Conservation (phyloP, 2,888 invertebrate genomes). For the Microchrysa polita region DNA sequence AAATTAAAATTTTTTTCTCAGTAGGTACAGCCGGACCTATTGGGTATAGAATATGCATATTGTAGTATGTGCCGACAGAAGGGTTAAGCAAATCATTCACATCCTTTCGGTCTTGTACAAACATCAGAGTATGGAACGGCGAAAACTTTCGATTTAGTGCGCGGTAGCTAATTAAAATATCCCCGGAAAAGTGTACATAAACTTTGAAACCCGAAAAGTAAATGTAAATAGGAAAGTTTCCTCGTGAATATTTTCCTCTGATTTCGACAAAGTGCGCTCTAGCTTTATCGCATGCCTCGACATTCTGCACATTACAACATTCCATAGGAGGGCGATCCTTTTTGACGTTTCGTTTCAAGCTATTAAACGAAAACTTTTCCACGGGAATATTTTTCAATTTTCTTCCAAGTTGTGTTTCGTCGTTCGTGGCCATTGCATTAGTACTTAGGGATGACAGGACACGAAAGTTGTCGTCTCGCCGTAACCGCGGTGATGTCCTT, state of each 20-base stretch:
- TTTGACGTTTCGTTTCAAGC: constrained; percentile 25
- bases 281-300: not conserved
- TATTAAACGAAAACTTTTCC: constrained; percentile 31
- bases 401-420: not conserved
- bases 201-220: constrained; percentile 21
- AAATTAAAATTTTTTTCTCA: no score
- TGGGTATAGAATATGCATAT: no score
- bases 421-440: not conserved
- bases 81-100: not conserved
- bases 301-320: no score
- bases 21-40: no score
- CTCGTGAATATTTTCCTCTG: constrained; percentile 6
- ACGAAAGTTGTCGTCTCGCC: no score
- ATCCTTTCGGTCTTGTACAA: not conserved
- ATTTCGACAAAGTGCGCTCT: not conserved
- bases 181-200: constrained; percentile 33
- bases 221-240: constrained; percentile 29
- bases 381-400: constrained; percentile 39
- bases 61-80: no score
- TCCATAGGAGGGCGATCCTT: not conserved
- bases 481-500: no score
- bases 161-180: constrained; percentile 39
- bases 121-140: not conserved
- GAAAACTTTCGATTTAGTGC: constrained; percentile 33
- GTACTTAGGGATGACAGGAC: not conserved